Evolutionary conservation across 2,888 invertebrate genomes (phyloP), one percentile per base, ranked within the genome.

Genomic region (Drosophila recens): DNA sequence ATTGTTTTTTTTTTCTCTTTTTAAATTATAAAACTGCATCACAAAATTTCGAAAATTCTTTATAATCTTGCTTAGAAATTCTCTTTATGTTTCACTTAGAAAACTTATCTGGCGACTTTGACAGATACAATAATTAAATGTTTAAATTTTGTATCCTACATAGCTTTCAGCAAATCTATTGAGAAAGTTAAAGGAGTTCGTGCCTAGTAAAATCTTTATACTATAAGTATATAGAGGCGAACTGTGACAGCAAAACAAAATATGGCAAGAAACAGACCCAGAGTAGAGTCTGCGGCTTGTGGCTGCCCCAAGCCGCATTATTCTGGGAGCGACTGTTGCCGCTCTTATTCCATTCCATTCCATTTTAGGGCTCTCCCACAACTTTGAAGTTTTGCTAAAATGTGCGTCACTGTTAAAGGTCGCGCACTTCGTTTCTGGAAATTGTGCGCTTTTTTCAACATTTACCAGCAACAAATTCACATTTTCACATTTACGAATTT

Each of bases 261-360:
- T 80, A 74, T 67, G 54, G 66, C 66, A 68, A 38, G 52, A 61
- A 49, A 54, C 65, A 77, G 63, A 74, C 67, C 70, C 67, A 20
- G 58, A 69, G 63, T 54, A 20, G 58, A 69, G 63, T 54, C 82
- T 82, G 88, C 64, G 86, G 88, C 82, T 87, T 83, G 88, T 86
- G 80, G 77, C 76, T 66, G 80, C 49, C 59, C 33, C 63, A 17
- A 53, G 40, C 33, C 42, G 56, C 40, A 30, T 33, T 20, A 17
- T 42, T 27, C 13, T 48, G 54, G 34, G 27, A 27, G 53, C 65
- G 52, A 77, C 69, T 67, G 77, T 75, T 70, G 70, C 53, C 75
- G 40, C 43, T 67, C 59, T 27, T 40, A 27, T 67, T 23, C 53
- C 76, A 63, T 64, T 82, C 20, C 36, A 27, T 67, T 23, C 53